Evolutionary conservation across 1,140 invertebrate genomes (phyloP).

Genomic region (Hycleus phaleratus): DNA sequence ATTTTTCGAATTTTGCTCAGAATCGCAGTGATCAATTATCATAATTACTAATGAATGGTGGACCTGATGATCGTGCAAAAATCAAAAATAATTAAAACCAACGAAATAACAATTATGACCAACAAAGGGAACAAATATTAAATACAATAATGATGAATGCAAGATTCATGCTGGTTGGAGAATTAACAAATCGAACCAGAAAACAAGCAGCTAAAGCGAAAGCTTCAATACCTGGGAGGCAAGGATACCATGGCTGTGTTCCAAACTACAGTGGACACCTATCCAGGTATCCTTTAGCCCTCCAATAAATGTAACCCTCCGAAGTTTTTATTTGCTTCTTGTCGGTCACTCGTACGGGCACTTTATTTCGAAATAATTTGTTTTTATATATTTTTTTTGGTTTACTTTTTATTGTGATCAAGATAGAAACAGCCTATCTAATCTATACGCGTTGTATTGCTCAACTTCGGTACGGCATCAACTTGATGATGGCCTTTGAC

Average conservation of each 20-base stretch:
- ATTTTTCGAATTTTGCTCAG: too few relatives aligned
- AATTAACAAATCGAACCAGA: neutral
- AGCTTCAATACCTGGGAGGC: conserved; percentile 51
- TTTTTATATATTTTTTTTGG: neutral
- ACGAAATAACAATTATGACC: neutral
- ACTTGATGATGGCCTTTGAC: conserved; percentile 18
- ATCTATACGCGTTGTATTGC: conserved; percentile 5
- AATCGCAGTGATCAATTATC: too few relatives aligned
- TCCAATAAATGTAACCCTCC: conserved; percentile 19
- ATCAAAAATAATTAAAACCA: too few relatives aligned
- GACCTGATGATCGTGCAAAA: too few relatives aligned
- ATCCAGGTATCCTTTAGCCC: conserved; percentile 42
- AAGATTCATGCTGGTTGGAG: neutral
- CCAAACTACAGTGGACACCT: conserved; percentile 54
- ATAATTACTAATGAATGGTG: too few relatives aligned
- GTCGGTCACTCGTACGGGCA: neutral
- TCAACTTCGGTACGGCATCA: conserved; percentile 13
- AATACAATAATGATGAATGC: neutral
- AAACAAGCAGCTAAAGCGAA: conserved; percentile 20
- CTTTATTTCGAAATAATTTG: neutral
- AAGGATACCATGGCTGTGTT: conserved; percentile 59
- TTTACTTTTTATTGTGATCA: neutral
- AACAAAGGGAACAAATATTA: neutral
- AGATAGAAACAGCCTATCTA: neutral
- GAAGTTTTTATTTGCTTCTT: neutral